phyloP scores from a whole-genome alignment of 2,888 invertebrate species.

The Megastigmus dorsalis region DNA sequence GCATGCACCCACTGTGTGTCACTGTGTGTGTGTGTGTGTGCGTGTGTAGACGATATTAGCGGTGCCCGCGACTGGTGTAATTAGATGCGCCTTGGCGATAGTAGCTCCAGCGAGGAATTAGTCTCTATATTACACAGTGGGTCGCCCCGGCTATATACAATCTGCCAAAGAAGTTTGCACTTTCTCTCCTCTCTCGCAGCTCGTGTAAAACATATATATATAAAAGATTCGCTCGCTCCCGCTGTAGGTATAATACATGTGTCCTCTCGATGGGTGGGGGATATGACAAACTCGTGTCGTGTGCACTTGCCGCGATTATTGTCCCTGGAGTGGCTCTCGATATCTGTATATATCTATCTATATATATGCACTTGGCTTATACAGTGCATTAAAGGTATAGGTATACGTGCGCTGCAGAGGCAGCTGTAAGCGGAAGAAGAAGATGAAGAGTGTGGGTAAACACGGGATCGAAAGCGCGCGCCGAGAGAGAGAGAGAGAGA shows the following conservation, averaged over 20 bases:
- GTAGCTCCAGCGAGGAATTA: slow-evolving; percentile 27
- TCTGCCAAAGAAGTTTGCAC: slow-evolving; percentile 42
- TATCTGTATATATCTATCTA: neutral
- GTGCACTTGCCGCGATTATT: neutral
- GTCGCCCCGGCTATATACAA: slow-evolving; percentile 44
- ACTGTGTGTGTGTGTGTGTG: no score
- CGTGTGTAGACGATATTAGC: no score
- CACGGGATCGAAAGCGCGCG: neutral
- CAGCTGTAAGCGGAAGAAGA: no score
- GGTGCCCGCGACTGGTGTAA: slow-evolving; percentile 9
- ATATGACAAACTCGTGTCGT: neutral
- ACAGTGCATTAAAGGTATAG: no score
- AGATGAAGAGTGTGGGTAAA: no score
- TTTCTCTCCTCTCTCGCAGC: slow-evolving; percentile 33
- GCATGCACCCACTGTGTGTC: no score
- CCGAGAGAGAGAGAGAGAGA: neutral
- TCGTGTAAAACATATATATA: no score
- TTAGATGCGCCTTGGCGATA: slow-evolving; percentile 37
- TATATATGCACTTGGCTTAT: neutral
- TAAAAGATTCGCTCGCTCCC: neutral
- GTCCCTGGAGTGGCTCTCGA: neutral
- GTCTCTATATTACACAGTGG: slow-evolving; percentile 38
- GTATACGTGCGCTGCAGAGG: no score
- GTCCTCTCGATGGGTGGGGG: neutral
- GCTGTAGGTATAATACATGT: neutral